Conservation (phyloP, 2,888 invertebrate species). For the Rhingia campestris region DNA sequence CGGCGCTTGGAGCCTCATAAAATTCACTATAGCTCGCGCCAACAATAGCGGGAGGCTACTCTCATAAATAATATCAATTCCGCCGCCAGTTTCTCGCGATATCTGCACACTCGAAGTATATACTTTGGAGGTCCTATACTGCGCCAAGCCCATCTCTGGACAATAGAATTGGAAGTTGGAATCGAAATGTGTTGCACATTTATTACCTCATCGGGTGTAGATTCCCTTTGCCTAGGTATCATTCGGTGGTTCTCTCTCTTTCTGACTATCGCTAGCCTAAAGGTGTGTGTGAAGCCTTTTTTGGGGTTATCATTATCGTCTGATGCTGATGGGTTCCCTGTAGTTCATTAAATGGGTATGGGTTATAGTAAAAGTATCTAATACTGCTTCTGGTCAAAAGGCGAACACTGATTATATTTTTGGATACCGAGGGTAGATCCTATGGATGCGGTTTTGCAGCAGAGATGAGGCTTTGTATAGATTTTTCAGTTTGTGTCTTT, state of each 20-base stretch:
- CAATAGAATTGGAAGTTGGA: conserved; percentile 71
- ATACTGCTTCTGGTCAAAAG: conserved; percentile 36
- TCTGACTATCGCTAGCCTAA: conserved; percentile 23
- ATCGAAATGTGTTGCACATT: conserved; percentile 72
- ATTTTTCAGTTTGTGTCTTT: conserved; percentile 23
- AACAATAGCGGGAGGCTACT: conserved; percentile 61
- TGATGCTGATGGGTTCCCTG: neutral
- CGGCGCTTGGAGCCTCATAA: conserved; percentile 65
- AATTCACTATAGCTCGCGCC: conserved; percentile 39
- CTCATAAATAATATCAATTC: conserved; percentile 68
- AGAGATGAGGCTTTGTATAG: neutral
- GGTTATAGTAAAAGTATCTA: neutral
- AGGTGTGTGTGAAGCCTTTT: conserved; percentile 18
- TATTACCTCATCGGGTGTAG: conserved; percentile 64
- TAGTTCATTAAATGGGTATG: conserved; percentile 4
- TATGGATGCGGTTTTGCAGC: conserved; percentile 36
- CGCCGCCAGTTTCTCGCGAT: conserved; percentile 35
- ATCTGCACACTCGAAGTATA: conserved; percentile 32
- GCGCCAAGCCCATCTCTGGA: conserved; percentile 62
- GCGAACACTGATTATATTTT: conserved; percentile 44
- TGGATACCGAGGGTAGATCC: conserved; percentile 42
- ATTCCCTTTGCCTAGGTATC: conserved; percentile 46
- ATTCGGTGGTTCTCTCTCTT: neutral
- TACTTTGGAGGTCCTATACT: conserved; percentile 38
- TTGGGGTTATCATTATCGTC: conserved; percentile 33